A percentile compares a stretch with the other conserved stretches of the same genome.
phyloP scores from a whole-genome alignment of 2,888 invertebrate species.

The Campaea margaritaria region DNA sequence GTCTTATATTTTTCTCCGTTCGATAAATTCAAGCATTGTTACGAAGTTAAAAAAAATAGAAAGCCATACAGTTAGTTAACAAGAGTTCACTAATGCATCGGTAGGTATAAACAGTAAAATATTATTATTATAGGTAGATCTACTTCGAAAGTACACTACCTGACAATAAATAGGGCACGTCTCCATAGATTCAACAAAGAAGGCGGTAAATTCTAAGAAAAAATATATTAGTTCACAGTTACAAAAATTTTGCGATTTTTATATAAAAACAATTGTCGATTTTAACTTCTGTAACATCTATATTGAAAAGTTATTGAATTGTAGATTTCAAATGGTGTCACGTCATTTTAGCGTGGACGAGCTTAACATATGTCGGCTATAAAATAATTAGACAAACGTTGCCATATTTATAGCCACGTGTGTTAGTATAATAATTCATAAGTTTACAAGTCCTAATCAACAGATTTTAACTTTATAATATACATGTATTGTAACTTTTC shows the following conservation, averaged over 20 bases:
- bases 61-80: not conserved
- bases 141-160: not conserved
- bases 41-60: not conserved
- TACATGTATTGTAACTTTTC: constrained; percentile 2
- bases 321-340: not conserved
- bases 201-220: too few relatives aligned
- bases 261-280: too few relatives aligned
- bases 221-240: too few relatives aligned
- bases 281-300: too few relatives aligned
- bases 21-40: not conserved
- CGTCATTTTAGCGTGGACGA: too few relatives aligned
- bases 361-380: too few relatives aligned
- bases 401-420: constrained; percentile 3
- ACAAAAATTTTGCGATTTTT: too few relatives aligned
- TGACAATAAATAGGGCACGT: constrained; percentile 8
- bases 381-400: too few relatives aligned
- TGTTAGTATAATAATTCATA: too few relatives aligned
- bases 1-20: not conserved
- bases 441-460: constrained; percentile 4
- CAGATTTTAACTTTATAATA: constrained; percentile 11
- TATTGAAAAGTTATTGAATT: too few relatives aligned
- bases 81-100: not conserved
- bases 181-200: not conserved
- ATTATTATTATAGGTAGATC: too few relatives aligned
- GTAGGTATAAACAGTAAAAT: too few relatives aligned